These are phyloP conservation scores for Eucera pruinosa DNA, from an alignment of 2,888 invertebrate species.

Conservation along the genomic window DNA sequence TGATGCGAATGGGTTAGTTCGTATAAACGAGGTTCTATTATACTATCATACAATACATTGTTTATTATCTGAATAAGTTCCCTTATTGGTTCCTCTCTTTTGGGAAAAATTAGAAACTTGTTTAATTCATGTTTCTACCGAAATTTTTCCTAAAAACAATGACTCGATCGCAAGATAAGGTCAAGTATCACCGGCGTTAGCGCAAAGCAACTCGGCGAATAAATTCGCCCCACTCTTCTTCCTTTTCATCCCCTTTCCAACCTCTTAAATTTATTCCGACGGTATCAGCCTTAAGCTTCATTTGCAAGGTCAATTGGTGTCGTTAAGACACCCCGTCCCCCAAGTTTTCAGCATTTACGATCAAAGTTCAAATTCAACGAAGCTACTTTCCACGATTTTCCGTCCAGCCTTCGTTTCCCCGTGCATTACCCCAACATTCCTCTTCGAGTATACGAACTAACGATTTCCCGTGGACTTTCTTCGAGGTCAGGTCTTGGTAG, in stretches of 20 bases:
- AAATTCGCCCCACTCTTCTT: not conserved
- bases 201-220: not conserved
- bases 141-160: not conserved
- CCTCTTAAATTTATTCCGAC: constrained; percentile 36
- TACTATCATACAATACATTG: too few relatives aligned
- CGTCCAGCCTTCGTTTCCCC: not conserved
- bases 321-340: constrained; percentile 9
- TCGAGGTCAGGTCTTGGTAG: too few relatives aligned
- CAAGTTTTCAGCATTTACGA: constrained; percentile 22
- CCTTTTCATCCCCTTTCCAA: not conserved
- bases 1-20: too few relatives aligned
- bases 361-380: constrained; percentile 16
- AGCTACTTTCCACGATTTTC: not conserved
- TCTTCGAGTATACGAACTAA: not conserved
- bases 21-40: too few relatives aligned
- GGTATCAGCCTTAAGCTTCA: constrained; percentile 34
- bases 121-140: too few relatives aligned
- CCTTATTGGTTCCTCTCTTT: too few relatives aligned
- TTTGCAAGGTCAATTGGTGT: constrained; percentile 38
- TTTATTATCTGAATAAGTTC: too few relatives aligned
- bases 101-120: too few relatives aligned
- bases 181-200: not conserved
- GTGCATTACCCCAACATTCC: not conserved
- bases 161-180: not conserved
- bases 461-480: not conserved